A percentile compares a stretch with the other conserved stretches of the same genome.
Evolutionary conservation across 2,113 vertebrate species (phyloP).

Genomic region (Xenopus tropicalis): DNA sequence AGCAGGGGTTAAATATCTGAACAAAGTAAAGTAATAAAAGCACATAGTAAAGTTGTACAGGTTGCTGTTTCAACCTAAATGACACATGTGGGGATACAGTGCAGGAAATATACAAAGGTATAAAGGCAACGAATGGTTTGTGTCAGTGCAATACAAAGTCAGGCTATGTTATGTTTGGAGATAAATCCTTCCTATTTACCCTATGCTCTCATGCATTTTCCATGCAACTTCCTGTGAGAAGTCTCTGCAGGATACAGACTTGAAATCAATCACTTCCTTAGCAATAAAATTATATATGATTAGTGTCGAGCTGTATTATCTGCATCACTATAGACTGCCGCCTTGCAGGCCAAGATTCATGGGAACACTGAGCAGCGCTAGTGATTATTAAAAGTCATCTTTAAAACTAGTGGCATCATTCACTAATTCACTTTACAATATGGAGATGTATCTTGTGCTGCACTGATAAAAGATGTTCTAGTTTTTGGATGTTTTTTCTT

Average conservation of each 20-base stretch:
- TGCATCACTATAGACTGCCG: too few relatives aligned
- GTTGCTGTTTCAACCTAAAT: neutral
- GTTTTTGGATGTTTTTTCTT: too few relatives aligned
- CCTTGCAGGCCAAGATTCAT: too few relatives aligned
- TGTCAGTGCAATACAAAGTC: neutral
- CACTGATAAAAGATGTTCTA: too few relatives aligned
- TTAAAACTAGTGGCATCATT: too few relatives aligned
- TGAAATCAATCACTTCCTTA: slow-evolving; percentile 4
- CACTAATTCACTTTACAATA: too few relatives aligned
- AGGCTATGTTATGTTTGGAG: slow-evolving; percentile 17
- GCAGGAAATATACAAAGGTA: slow-evolving; percentile 3
- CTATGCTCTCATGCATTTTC: slow-evolving; percentile 13
- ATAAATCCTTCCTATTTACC: slow-evolving; percentile 30
- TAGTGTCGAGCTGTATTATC: neutral
- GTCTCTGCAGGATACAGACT: slow-evolving; percentile 7
- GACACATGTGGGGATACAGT: neutral
- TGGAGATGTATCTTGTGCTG: too few relatives aligned
- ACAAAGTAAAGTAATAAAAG: too few relatives aligned
- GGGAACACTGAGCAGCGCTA: too few relatives aligned
- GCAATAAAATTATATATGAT: slow-evolving; percentile 5
- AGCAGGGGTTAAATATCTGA: too few relatives aligned
- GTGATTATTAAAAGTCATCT: too few relatives aligned
- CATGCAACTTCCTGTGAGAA: slow-evolving; percentile 21
- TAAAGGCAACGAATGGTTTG: slow-evolving; percentile 5
- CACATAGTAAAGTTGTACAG: too few relatives aligned